Evolutionary conservation across 2,888 invertebrate genomes (phyloP).

Genomic region (Noctua pronuba): DNA sequence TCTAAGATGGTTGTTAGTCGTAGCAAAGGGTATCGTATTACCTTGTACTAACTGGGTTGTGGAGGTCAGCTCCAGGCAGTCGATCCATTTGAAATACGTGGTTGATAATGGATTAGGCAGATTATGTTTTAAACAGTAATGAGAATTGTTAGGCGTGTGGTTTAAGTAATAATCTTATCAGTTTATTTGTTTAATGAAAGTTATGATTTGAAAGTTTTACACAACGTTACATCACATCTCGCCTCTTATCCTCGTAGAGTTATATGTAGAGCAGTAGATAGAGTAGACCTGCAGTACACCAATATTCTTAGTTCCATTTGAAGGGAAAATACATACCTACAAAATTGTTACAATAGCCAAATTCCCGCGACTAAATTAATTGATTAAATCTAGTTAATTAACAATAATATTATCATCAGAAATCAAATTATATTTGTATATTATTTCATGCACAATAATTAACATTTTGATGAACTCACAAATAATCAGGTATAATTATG

Average conservation of each 20-base stretch:
- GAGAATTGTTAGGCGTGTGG: not conserved
- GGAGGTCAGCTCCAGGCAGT: no score
- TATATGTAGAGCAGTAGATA: not conserved
- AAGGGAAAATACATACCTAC: not conserved
- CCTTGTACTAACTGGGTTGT: not conserved
- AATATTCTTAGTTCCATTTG: not conserved
- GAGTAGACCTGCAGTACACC: not conserved
- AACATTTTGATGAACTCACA: conserved; percentile 16
- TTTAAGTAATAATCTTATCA: not conserved
- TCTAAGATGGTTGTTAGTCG: no score
- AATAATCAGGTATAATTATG: not conserved
- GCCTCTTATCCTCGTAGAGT: no score
- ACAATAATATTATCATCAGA: no score
- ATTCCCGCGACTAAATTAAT: no score
- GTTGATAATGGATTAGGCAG: no score
- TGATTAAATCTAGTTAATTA: no score
- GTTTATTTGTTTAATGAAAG: not conserved
- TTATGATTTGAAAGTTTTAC: not conserved
- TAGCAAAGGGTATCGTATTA: not conserved
- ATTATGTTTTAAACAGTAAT: no score
- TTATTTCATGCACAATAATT: not conserved
- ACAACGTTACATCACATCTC: not conserved
- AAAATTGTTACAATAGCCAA: not conserved
- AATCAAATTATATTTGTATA: no score
- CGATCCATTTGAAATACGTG: no score